Conservation (phyloP, 2,113 vertebrate genomes). For the Sardina pilchardus region DNA sequence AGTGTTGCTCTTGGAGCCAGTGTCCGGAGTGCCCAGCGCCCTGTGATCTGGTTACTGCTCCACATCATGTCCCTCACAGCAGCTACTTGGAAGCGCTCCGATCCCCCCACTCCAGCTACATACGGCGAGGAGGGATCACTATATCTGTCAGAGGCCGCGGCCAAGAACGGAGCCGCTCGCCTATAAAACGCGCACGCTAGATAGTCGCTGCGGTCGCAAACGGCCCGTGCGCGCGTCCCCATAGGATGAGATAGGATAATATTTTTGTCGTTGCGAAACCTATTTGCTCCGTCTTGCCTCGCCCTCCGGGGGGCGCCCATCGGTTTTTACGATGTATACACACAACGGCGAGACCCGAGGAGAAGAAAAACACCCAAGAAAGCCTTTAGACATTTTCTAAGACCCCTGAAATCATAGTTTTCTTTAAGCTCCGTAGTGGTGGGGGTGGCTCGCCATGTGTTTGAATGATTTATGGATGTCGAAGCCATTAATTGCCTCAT, state of each 20-base stretch:
- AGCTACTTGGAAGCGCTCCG: background rate
- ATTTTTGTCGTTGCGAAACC: slow-evolving; percentile 2
- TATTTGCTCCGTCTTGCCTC: background rate
- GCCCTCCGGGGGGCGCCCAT: background rate
- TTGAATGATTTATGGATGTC: slow-evolving; percentile 35
- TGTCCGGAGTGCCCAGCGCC: slow-evolving; percentile 8
- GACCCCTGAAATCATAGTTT: background rate
- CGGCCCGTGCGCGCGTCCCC: background rate
- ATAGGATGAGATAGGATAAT: background rate
- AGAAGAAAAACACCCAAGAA: background rate
- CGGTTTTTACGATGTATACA: slow-evolving; percentile 6
- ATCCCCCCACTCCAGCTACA: background rate
- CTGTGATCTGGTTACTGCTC: slow-evolving; percentile 23
- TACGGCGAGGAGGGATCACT: background rate
- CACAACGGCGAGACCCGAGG: background rate
- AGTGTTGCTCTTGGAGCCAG: slow-evolving; percentile 49
- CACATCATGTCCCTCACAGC: slow-evolving; percentile 20
- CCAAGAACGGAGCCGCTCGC: background rate
- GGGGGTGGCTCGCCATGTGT: background rate
- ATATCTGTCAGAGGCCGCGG: background rate
- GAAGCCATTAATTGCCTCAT: slow-evolving; percentile 47
- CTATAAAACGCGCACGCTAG: background rate
- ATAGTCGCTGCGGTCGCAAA: background rate
- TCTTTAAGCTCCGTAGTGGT: background rate
- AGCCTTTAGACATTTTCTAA: background rate